Conservation (phyloP, 2,888 invertebrate genomes). For the Onthophagus sagittarius region DNA sequence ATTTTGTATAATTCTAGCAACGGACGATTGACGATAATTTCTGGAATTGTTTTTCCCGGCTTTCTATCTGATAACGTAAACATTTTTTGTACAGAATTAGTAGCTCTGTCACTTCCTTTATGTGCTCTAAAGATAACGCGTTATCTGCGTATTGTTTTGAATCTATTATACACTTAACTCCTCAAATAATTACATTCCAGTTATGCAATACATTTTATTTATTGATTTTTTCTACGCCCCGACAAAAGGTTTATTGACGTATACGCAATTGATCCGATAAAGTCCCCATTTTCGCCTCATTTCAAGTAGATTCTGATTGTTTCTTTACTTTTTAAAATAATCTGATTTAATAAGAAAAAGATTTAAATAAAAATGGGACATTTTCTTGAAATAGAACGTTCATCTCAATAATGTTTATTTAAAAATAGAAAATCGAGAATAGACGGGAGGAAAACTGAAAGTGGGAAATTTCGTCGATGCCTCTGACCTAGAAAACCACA, state of each 20-base stretch:
- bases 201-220: neutral
- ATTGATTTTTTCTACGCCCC: neutral
- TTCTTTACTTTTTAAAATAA: neutral
- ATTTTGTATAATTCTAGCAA: neutral
- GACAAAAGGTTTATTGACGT: neutral
- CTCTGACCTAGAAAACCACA: constrained; percentile 4
- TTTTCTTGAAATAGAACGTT: neutral
- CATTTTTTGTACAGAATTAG: neutral
- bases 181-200: neutral
- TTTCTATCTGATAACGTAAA: neutral
- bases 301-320: neutral
- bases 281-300: neutral
- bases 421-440: constrained; percentile 3
- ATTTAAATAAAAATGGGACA: neutral
- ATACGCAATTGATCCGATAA: neutral
- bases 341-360: neutral
- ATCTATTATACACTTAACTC: neutral
- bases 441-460: constrained; percentile 5
- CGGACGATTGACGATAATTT: neutral
- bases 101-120: neutral
- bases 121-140: neutral
- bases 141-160: neutral
- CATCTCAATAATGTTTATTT: neutral
- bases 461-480: constrained; percentile 2
- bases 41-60: neutral